Evolutionary conservation across 1,140 invertebrate species (phyloP), one percentile per base, ranked within the genome.

Genomic region (Wiebesia pumilae): DNA sequence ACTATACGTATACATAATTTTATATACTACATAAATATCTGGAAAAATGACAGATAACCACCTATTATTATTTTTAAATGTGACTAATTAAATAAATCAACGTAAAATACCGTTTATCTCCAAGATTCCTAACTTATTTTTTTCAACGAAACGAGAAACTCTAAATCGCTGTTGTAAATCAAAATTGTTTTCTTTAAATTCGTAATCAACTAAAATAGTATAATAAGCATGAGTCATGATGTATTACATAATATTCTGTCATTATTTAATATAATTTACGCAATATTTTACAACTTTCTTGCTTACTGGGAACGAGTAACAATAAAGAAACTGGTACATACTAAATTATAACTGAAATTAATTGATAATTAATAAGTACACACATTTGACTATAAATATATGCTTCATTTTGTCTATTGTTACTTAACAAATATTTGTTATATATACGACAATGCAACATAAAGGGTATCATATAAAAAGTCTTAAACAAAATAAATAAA

Each of bases 151-250:
- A 62, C 24, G 43, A 47, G 6, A 47, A 47, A 47, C 43, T 6
- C 27, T 62, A 62, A 62, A 27, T 27, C 24, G 19, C 1, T 67
- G 58, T 65, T 81, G 16, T 43, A 82, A 33, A 82, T 47, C 21
- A 79, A 54, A n/a, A 51, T 82, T 51, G 71, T 40, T 43, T 82
- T 10, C 24, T 79, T 78, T 65, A 69, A 78, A 43, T 43, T 9
- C 24, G 19, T 30, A 19, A 33, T 58, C 35, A 77, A 7, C 79
- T 69, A 67, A 78, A 90, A 40, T 58, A 38, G 19, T 83, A 12
- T 38, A 58, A 75, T 30, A 83, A 83, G 35, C 35, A 35, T 75
- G 33, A 75, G 54, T 83, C 73, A 83, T 73, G 6, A 73, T 58
- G 24, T n/a, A 73, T 58, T 83, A 58, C 16, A 75, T 73, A 71